These are phyloP conservation scores for Sebastes matsubarae DNA, from an alignment of 2,797 vertebrate genomes.

Conservation along the genomic window DNA sequence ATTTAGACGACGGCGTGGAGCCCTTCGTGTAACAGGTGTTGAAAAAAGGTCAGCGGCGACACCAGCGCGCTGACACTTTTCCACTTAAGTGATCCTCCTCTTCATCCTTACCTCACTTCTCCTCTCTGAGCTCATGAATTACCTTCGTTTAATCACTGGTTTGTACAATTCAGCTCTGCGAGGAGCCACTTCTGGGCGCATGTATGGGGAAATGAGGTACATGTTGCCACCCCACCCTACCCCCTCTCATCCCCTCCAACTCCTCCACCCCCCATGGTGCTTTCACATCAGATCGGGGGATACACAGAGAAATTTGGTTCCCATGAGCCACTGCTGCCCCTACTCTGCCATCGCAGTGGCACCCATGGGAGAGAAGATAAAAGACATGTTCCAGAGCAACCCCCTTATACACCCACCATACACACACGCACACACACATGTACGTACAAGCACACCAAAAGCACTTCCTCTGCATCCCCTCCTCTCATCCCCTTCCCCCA, in stretches of 20 bases:
- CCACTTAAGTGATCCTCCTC: conserved; percentile 20
- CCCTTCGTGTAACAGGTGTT: neutral
- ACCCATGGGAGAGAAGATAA: conserved; percentile 84
- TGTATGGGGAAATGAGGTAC: conserved; percentile 45
- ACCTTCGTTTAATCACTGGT: conserved; percentile 20
- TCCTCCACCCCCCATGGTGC: conserved; percentile 48
- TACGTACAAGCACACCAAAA: conserved; percentile 57
- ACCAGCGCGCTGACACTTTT: conserved; percentile 2
- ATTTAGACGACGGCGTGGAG: neutral
- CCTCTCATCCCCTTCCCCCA: conserved; percentile 57
- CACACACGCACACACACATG: conserved; percentile 24
- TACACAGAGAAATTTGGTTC: conserved; percentile 68
- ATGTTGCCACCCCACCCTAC: conserved; percentile 22
- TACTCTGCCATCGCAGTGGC: conserved; percentile 71
- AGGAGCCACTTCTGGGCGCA: conserved; percentile 31
- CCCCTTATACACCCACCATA: conserved; percentile 51
- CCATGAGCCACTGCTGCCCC: conserved; percentile 76
- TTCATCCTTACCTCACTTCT: conserved; percentile 8
- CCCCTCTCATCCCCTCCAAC: neutral
- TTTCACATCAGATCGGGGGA: conserved; percentile 69
- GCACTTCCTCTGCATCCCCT: conserved; percentile 63
- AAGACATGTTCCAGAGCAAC: conserved; percentile 75
- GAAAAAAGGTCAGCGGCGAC: conserved; percentile 17
- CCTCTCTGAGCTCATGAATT: conserved; percentile 27
- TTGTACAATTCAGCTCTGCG: conserved; percentile 18